Conservation (phyloP, 2,888 invertebrate species). For the Elegia similella region DNA sequence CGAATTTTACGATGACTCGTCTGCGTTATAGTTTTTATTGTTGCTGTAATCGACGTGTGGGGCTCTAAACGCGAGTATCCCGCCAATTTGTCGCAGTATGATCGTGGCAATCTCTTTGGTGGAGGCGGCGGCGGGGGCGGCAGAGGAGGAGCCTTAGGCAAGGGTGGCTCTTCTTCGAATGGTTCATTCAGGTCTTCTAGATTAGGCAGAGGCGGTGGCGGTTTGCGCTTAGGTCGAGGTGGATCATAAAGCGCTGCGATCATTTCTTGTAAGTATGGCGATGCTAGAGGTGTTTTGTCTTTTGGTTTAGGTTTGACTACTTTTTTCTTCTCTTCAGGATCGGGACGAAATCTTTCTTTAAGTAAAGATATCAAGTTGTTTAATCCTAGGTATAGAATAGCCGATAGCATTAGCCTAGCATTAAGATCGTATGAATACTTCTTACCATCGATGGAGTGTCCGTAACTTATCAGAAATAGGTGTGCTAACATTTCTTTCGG, state of each 20-base stretch:
- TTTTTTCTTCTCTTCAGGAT: conserved; percentile 28
- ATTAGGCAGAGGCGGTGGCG: conserved; percentile 58
- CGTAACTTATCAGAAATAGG: conserved; percentile 51
- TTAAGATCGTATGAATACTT: conserved; percentile 52
- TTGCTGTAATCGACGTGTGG: conserved; percentile 33
- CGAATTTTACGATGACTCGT: conserved; percentile 33
- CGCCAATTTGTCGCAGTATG: conserved; percentile 59
- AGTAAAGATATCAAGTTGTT: conserved; percentile 49
- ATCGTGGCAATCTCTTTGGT: conserved; percentile 51
- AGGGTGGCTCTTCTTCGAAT: conserved; percentile 53
- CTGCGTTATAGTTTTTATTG: conserved; percentile 36
- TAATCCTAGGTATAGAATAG: conserved; percentile 62
- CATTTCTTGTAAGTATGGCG: conserved; percentile 63
- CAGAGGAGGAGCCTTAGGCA: conserved; percentile 49
- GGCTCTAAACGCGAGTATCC: conserved; percentile 47
- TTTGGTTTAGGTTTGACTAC: conserved; percentile 41
- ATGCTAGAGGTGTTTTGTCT: conserved; percentile 37
- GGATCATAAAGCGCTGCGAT: conserved; percentile 49
- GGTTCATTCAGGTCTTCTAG: conserved; percentile 60
- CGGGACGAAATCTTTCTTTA: conserved; percentile 50
- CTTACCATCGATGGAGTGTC: conserved; percentile 55
- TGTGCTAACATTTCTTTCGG: conserved; percentile 65
- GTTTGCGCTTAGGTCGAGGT: conserved; percentile 35
- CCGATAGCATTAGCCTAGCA: conserved; percentile 59
- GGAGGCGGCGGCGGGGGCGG: conserved; percentile 63